Base-by-base conservation (phyloP, 2,113 vertebrate species). In the Calidris pugnax region DNA sequence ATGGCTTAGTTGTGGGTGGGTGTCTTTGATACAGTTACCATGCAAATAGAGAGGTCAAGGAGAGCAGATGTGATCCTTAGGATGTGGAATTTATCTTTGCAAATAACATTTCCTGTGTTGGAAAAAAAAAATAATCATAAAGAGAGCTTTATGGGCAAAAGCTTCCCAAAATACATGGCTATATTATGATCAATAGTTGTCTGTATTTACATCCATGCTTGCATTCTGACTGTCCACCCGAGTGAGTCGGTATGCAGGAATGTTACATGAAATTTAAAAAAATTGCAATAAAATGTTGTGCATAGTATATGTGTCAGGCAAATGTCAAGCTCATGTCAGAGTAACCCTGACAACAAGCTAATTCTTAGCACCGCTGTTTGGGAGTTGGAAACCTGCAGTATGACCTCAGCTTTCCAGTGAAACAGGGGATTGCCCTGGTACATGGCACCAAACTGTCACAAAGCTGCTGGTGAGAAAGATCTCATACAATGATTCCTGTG, bases 161-260 rank as follows among this genome's bases (percentile, higher is more conserved):
- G 6, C 22, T 57, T 89, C 87, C 35, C 75, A 37, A 83, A 91
- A 73, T 24, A 35, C 6, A 7, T 6, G 33, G 26, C 20, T 71
- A 14, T 71, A 17, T 78, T 63, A 12, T 33, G 37, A 59, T 85
- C 74, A 26, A 17, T 66, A 64, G 17, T 26, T 77, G 21, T 22
- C 50, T 90, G 37, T 47, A 24, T 50, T 56, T 51, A 12, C 16
- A 35, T 80, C 39, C 0, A 0, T 2, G 0, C 4, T 26, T 84
- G 72, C 33, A 35, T 87, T 95, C 55, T 72, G 22, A 15, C 30
- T 72, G 26, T 75, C 33, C 72, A 4, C 41, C 19, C 1, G 1
- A 45, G 28, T 24, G 41, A 50, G 8, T 33, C 27, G 71, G 60
- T 55, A 16, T 51, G n/a, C n/a, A 64, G 30, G 50, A 72, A 39